Percentiles rank a stretch among this genome's conserved stretches.
These are phyloP conservation scores for Bactericera cockerelli DNA, from an alignment of 1,140 invertebrate genomes.

Conservation along the genomic window DNA sequence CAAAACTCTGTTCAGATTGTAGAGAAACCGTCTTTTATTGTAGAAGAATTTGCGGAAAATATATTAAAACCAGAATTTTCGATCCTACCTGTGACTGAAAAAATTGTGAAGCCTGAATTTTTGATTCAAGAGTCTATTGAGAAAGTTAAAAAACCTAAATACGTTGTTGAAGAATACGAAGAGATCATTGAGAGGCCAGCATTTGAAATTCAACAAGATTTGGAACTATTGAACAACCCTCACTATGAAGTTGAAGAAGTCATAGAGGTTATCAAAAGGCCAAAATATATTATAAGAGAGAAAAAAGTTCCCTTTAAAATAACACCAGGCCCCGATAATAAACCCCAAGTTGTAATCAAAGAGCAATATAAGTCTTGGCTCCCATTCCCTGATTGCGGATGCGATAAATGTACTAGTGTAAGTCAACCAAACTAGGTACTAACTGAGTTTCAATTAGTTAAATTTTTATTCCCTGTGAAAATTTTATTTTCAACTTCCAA, in stretches of 20 bases:
- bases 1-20: not conserved
- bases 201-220: not conserved
- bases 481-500: too few species aligned
- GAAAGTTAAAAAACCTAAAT: conserved; percentile 1
- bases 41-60: not conserved
- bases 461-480: too few species aligned
- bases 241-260: conserved; percentile 4
- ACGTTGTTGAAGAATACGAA: conserved; percentile 1
- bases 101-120: conserved; percentile 1
- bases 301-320: conserved; percentile 2
- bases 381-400: not conserved
- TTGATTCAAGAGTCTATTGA: not conserved
- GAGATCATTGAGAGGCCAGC: conserved; percentile 1
- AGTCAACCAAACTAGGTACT: too few species aligned
- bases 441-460: too few species aligned
- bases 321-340: not conserved
- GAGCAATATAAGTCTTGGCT: conserved; percentile 1
- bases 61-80: not conserved
- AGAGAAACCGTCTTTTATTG: not conserved
- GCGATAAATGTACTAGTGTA: not conserved
- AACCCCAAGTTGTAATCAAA: not conserved
- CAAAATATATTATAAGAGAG: not conserved
- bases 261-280: conserved; percentile 1
- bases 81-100: not conserved
- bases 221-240: not conserved